These are phyloP conservation scores for Pemphigus obesinymphae DNA, from an alignment of 1,140 invertebrate genomes.

Conservation along the genomic window DNA sequence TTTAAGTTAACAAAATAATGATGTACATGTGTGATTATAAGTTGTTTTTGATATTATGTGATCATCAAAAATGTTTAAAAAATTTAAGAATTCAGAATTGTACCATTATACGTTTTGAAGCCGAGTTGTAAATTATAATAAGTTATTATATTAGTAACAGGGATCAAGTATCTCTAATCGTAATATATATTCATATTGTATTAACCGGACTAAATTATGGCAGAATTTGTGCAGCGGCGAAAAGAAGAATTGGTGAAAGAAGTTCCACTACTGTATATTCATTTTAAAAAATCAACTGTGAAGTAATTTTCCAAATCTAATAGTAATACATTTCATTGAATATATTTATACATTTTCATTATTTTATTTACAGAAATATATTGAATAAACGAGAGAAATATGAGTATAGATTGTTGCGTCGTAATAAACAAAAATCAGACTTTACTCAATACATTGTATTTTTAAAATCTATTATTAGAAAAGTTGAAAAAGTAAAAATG, in stretches of 20 bases:
- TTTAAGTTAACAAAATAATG: no score
- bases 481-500: not conserved
- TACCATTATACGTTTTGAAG: no score
- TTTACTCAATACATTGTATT: conserved; percentile 7
- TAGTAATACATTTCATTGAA: no score
- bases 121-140: no score
- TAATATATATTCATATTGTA: no score
- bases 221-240: not conserved
- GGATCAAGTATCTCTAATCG: no score
- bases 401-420: conserved; percentile 22
- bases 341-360: not conserved
- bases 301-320: not conserved
- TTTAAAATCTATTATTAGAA: not conserved
- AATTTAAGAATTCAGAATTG: no score
- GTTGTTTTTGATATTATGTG: no score
- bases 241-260: conserved; percentile 5
- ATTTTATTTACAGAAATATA: not conserved
- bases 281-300: not conserved
- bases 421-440: conserved; percentile 28
- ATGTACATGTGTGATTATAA: no score
- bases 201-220: not conserved
- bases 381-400: conserved; percentile 12
- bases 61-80: no score
- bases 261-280: not conserved
- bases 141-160: no score